Base-by-base conservation (phyloP, 2,113 vertebrate species). In the Alligator mississippiensis region DNA sequence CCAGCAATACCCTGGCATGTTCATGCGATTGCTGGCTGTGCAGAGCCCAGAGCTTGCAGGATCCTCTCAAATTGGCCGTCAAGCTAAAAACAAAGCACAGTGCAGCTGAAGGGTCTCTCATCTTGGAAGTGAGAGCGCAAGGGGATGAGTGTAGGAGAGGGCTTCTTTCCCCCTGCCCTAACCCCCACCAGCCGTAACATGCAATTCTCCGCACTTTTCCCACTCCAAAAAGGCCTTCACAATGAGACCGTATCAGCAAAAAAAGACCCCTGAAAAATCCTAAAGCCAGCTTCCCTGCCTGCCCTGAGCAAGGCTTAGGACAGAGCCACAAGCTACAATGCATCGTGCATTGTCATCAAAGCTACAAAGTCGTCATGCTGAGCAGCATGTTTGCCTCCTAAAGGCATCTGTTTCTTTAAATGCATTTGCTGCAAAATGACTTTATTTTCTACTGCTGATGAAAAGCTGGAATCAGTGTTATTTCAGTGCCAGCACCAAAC, bases 231-330 rank as follows among this genome's bases (percentile, higher is more conserved):
- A 82, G 54, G 90, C 19, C 7, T 82, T 18, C 15, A 38, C 84
- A 74, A 4, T 82, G 68, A 85, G 77, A 78, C 70, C 57, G 68
- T 72, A 10, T 77, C 82, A 76, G 54, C 0, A n/a, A 6, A 2
- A 15, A 80, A 74, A 64, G 87, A 59, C 34, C 70, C 83, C 92
- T 64, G n/a, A 85, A 87, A 95, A 38, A 87, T 91, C 28, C 30
- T 55, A 30, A 22, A 80, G 62, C 81, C 4, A 17, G 54, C 83
- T 95, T 61, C 86, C 74, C 18, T 80, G 82, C 0, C 17, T 78
- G 84, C 77, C 82, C 77, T 24, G 47, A 38, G 24, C 38, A 74
- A 25, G 70, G 70, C 34, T 74, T 38, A 47, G 13, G 70, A 74
- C 21, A 14, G 47, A 74, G 47, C 34, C 68, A 61, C 92, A 86